phyloP scores from a whole-genome alignment of 2,797 vertebrate species.

The Pempheris klunzingeri region DNA sequence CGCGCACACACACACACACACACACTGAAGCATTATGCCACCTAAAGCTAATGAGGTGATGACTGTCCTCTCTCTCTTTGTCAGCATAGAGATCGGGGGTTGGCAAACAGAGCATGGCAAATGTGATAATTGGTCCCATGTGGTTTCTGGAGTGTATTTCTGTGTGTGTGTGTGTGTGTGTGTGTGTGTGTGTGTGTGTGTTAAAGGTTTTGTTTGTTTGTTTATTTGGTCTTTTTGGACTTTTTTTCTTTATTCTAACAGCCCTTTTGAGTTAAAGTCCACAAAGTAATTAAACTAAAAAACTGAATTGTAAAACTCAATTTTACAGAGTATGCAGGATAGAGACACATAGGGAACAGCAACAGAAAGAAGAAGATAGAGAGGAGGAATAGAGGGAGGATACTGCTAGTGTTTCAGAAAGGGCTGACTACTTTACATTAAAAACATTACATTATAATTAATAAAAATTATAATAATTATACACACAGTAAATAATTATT shows the following conservation, averaged over 20 bases:
- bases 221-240: conserved; percentile 50
- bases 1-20: conserved; percentile 33
- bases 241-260: not conserved
- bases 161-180: conserved; percentile 20
- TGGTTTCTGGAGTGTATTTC: conserved; percentile 49
- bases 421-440: not conserved
- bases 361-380: conserved; percentile 10
- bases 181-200: conserved; percentile 14
- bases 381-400: not conserved
- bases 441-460: too few species aligned
- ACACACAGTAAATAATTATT: too few species aligned
- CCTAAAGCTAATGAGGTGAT: conserved; percentile 66
- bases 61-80: conserved; percentile 46
- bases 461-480: too few species aligned
- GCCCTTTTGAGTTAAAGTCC: conserved; percentile 18
- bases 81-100: conserved; percentile 53
- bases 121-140: conserved; percentile 82
- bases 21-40: conserved; percentile 25
- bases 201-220: conserved; percentile 53
- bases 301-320: too few species aligned
- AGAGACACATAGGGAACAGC: not conserved
- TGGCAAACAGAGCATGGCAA: conserved; percentile 67
- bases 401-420: not conserved
- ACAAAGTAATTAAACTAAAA: too few species aligned
- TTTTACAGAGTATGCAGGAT: not conserved